Evolutionary conservation across 1,140 invertebrate species (phyloP), one percentile per base, ranked within the genome.

Genomic region (Drosophila orosa): DNA sequence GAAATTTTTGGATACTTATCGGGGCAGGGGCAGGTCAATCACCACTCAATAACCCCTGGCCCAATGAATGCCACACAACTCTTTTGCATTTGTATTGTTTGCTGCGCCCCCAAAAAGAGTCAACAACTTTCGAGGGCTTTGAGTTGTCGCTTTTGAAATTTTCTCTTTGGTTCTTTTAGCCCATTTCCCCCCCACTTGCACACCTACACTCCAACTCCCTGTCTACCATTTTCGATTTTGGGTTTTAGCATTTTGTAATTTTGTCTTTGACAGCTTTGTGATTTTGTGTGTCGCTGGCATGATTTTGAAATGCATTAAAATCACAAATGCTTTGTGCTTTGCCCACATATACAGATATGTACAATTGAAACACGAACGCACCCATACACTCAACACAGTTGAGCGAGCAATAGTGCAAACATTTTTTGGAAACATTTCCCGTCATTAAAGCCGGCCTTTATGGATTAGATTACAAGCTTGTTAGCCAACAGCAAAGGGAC

Each of bases 231-330:
- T 78, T 56, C 24, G 55, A 58, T 71, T 71, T 71, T 61, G 50
- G 59, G 50, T 22, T 42, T 78, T 68, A 60, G 59, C 35, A 57
- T 83, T 82, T 67, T 76, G 71, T 83, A 80, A 80, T 76, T 72
- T 84, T 84, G 80, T 62, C 80, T 83, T 84, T 84, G 80, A 83
- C 80, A 84, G 80, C 76, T 76, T 48, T 66, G 40, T 58, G 40
- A 22, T 24, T 39, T 31, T 27, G 31, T 52, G 47, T 74, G 48
- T 58, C 40, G 62, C 33, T 33, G 37, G 52, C 60, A 57, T 58
- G 72, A 54, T 75, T 75, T 75, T 75, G 54, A 75, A 75, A 59
- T 67, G 73, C 73, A 75, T 59, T 75, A 67, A 75, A 75, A 74
- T 40, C 35, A 40, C 27, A 74, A 50, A 37, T 17, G 58, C 44